Evolutionary conservation across 2,888 invertebrate species (phyloP), one percentile per base, ranked within the genome.

Genomic region (Gonocerus acuteangulatus): DNA sequence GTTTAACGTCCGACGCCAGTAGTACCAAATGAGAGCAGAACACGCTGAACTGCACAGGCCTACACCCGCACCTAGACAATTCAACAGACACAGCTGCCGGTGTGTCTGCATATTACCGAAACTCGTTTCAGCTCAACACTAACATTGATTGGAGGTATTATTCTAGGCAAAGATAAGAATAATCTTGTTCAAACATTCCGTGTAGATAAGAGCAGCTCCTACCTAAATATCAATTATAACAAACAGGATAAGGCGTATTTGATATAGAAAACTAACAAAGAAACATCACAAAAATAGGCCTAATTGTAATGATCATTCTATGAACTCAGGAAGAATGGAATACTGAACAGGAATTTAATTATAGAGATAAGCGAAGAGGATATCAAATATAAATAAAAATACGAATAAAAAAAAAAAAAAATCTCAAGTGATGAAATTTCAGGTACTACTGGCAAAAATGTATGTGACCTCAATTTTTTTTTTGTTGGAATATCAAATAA

Each of bases 1-100:
- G 65, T 74, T 70, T 57, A 75, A 67, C 2, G 73, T 73, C 67
- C 70, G 66, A 13, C 70, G 65, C 76, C 76, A 76, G 67, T 75
- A 70, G 56, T 73, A 71, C 75, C 75, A 76, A 2, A 70, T 68
- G 3, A 72, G 65, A 2, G 39, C 54, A 11, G 36, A 16, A 68
- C 69, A 44, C 74, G 59, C 9, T 69, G 71, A 11, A 69, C 63
- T 34, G 71, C 63, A 2, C 73, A 73, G 9, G 67, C 67, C 18
- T 69, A 47, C 1, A 71, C 73, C 2, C 69, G 60, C n/a, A 39
- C 58, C 60, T 23, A 60, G 54, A 11, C 54, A 22, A 56, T 60
- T 48, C 15, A 66, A 27, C 52, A 59, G 51, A 23, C 64, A 60
- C 39, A 67, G 54, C 15, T 60, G 48, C 21, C 64, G 62, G 44